A percentile compares a stretch with the other conserved stretches of the same genome.
Conservation (phyloP, 2,888 invertebrate species). For the Cerastoderma edule region DNA sequence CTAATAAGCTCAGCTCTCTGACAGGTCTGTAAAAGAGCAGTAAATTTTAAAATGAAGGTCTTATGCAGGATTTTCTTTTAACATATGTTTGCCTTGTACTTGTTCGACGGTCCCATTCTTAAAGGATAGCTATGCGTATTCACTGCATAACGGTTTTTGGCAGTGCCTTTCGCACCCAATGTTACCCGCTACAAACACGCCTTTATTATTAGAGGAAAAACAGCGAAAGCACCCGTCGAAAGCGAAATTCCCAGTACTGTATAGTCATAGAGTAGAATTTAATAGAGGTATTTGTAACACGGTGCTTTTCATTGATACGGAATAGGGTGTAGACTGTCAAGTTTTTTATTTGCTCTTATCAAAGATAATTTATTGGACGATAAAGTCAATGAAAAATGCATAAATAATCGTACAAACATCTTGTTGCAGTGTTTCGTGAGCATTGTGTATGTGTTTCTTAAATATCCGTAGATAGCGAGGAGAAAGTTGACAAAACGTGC, state of each 20-base stretch:
- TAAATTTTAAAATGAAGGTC: too few species aligned
- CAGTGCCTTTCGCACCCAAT: not conserved
- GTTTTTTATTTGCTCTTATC: slow-evolving; percentile 19
- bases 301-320: slow-evolving; percentile 8
- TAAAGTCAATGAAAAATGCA: slow-evolving; percentile 22
- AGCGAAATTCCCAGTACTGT: too few species aligned
- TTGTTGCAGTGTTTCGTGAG: too few species aligned
- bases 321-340: slow-evolving; percentile 17
- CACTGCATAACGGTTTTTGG: not conserved
- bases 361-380: slow-evolving; percentile 16
- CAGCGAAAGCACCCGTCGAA: not conserved
- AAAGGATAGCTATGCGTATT: too few species aligned
- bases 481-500: too few species aligned
- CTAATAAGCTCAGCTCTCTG: too few species aligned
- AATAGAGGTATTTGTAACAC: slow-evolving; percentile 9
- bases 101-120: too few species aligned
- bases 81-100: too few species aligned
- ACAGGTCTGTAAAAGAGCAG: too few species aligned
- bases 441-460: too few species aligned
- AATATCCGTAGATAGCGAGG: too few species aligned
- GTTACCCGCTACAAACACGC: not conserved
- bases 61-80: too few species aligned
- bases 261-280: not conserved
- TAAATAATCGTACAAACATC: slow-evolving; percentile 10
- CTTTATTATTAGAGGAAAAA: not conserved